Evolutionary conservation across 2,797 vertebrate genomes (phyloP).

Genomic region (Xenops minutus): DNA sequence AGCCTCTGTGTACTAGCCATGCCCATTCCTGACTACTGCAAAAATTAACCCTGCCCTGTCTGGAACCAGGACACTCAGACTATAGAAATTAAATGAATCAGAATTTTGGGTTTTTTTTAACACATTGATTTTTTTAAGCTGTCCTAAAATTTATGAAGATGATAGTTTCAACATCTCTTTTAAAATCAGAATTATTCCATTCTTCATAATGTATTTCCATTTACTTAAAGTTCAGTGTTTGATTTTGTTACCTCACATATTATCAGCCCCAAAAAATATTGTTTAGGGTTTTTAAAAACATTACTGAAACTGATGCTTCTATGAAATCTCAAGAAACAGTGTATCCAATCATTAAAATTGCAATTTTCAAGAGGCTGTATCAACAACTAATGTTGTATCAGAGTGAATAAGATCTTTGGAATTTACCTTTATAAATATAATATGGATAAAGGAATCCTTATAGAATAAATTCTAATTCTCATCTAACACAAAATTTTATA

Average conservation of each 20-base stretch:
- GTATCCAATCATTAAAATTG: background rate
- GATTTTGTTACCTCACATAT: slow-evolving; percentile 25
- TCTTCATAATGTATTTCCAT: slow-evolving; percentile 11
- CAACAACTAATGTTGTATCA: background rate
- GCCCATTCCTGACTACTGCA: background rate
- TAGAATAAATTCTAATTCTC: background rate
- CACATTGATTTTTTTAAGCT: background rate
- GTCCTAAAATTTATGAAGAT: background rate
- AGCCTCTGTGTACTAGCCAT: background rate
- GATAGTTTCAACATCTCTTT: background rate
- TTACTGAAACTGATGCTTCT: background rate
- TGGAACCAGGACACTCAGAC: background rate
- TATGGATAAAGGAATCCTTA: background rate
- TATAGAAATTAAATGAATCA: background rate
- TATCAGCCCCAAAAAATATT: background rate
- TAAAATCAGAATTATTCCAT: background rate
- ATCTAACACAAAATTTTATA: background rate
- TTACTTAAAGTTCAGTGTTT: slow-evolving; percentile 50
- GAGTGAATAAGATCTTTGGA: background rate
- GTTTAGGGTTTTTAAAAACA: background rate
- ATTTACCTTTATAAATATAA: background rate
- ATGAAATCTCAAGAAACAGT: slow-evolving; percentile 26
- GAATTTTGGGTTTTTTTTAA: background rate
- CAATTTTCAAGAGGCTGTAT: background rate
- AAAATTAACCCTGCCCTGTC: background rate